Base-by-base conservation (phyloP, 2,113 vertebrate species). In the Laticauda laticaudata region DNA sequence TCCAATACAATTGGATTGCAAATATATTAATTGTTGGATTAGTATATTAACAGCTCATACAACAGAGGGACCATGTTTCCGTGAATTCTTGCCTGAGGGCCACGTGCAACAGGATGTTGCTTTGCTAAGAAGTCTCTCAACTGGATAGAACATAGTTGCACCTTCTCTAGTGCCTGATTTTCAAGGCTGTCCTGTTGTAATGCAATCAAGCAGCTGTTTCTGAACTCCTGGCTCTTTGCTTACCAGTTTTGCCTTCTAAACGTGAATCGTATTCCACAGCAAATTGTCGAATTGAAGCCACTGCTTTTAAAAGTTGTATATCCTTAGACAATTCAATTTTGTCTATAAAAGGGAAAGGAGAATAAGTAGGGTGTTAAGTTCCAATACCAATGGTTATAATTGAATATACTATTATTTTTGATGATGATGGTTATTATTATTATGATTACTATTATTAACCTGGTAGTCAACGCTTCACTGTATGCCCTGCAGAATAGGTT, bases 251-350 rank as follows among this genome's bases (percentile, higher is more conserved):
- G 64, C 0, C 29, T 2, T 6, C 0, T 34, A 69, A 69, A 69
- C 12, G 5, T n/a, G 64, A 26, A 69, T 69, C 64, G 0, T 69
- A 69, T 6, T 15, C 29, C 29, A 69, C 0, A 15, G 29, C 29
- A 69, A 69, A 69, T 69, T 34, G 4, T 5, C 12, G 64, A 69
- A 69, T 69, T 6, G 29, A 69, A 15, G 11, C 5, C 64, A 69
- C 29, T 5, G 64, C 29, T 3, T 12, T 0, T 64, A 5, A 0
- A 69, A 69, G n/a, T 0, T 15, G 2, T 1, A 0, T 0, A 34
- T 14, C 5, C 14, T 34, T n/a, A 5, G 5, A 6, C 12, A 34
- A 1, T 18, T n/a, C 14, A 6, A 0, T 0, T 2, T 3, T 0
- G n/a, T 75, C 64, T 75, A 18, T 18, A 75, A 5, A 5, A 75